Base-by-base conservation (phyloP, 2,888 invertebrate genomes). In the Pterobdella sp. region DNA sequence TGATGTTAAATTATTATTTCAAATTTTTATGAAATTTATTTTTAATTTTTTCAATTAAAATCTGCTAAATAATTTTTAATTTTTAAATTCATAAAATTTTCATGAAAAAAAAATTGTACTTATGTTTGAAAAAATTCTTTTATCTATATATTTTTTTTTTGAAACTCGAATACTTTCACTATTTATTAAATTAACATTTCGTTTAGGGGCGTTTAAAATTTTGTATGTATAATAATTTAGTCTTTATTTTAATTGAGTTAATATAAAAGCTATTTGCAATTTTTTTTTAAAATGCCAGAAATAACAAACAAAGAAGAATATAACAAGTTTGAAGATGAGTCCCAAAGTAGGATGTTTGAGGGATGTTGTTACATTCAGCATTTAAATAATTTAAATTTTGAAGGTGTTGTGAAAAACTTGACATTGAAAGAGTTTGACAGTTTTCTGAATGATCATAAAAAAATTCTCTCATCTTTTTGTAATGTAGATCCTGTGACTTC, bases 391-490 rank as follows among this genome's bases (percentile, higher is more conserved):
- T 42, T 42, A 42, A 42, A 18, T 56, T 14, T 56, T 56, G 4
- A 4, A 56, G 60, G 26, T 3, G 18, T 56, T 4, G 60, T 56
- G 3, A 56, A 56, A n/a, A 56, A 26, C n/a, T n/a, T 56, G 60
- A 56, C 60, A n/a, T 22, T 56, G n/a, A 56, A 56, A n/a, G 60
- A 56, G 60, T 56, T 26, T 56, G n/a, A 56, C n/a, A 7, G n/a
- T 3, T 56, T 56, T 26, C 26, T 56, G 60, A 56, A n/a, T n/a
- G n/a, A n/a, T n/a, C n/a, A n/a, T n/a, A n/a, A n/a, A n/a, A n/a
- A n/a, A n/a, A n/a, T n/a, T n/a, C n/a, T n/a, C n/a, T n/a, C n/a
- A n/a, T n/a, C n/a, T n/a, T n/a, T n/a, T n/a, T n/a, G n/a, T n/a
- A n/a, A n/a, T n/a, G n/a, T n/a, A n/a, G n/a, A n/a, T n/a, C n/a